A percentile compares a stretch with the other conserved stretches of the same genome.
Evolutionary conservation across 2,888 invertebrate species (phyloP).

Genomic region (Athripsodes cinereus): DNA sequence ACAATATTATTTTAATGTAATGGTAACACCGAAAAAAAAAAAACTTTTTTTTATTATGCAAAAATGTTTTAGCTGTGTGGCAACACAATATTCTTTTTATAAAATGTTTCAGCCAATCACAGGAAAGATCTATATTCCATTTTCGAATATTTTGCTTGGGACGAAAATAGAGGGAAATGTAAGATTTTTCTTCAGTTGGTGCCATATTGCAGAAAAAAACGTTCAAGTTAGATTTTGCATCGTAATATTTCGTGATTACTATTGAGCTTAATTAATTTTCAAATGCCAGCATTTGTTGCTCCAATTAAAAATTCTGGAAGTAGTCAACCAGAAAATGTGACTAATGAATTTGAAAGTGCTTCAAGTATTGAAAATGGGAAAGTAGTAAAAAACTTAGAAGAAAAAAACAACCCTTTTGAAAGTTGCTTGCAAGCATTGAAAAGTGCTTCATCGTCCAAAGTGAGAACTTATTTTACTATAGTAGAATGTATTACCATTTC

Average conservation of each 20-base stretch:
- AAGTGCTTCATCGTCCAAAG: no score
- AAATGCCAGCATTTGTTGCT: conserved; percentile 7
- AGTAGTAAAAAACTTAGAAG: background rate
- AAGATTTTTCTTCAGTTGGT: background rate
- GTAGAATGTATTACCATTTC: no score
- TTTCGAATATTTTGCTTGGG: background rate
- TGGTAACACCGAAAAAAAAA: no score
- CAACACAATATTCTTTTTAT: no score
- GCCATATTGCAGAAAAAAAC: background rate
- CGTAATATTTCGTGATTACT: background rate
- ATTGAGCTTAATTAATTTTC: no score
- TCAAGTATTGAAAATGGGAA: background rate
- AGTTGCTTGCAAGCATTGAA: background rate
- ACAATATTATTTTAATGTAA: no score
- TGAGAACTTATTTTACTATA: no score
- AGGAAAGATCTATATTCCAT: no score
- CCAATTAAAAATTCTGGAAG: conserved; percentile 9
- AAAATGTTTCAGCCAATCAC: no score
- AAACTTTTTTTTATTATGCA: no score
- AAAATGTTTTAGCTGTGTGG: no score
- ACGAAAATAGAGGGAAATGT: conserved; percentile 5
- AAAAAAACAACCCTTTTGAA: background rate
- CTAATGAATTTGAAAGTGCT: background rate
- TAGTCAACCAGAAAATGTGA: background rate
- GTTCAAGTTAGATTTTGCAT: background rate